Conservation (phyloP, 2,888 invertebrate genomes). For the Drosophila nr. medialis region DNA sequence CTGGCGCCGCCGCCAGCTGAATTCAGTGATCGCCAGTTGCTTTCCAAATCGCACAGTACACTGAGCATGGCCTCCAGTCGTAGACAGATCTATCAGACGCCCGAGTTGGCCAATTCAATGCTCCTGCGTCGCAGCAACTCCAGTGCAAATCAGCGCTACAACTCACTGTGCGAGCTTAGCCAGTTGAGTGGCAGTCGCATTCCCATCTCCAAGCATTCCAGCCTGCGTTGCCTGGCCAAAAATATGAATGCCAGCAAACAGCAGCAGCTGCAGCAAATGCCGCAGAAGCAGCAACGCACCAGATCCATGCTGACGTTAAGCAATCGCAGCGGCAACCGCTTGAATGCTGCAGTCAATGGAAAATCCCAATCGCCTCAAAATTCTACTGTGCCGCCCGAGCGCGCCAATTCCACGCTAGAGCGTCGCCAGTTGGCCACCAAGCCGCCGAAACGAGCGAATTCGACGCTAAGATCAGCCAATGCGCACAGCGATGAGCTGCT, state of each 20-base stretch:
- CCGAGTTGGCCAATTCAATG: slow-evolving; percentile 61
- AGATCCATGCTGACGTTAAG: slow-evolving; percentile 59
- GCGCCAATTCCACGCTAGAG: slow-evolving; percentile 70
- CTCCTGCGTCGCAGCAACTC: slow-evolving; percentile 47
- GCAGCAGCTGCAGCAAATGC: slow-evolving; percentile 13
- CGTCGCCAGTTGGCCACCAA: slow-evolving; percentile 37
- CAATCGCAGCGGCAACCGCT: slow-evolving; percentile 8
- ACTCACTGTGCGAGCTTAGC: slow-evolving; percentile 85
- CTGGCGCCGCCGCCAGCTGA: slow-evolving; percentile 49
- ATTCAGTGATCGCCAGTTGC: slow-evolving; percentile 62
- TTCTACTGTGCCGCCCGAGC: slow-evolving; percentile 37
- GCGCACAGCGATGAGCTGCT: slow-evolving; percentile 80
- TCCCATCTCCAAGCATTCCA: slow-evolving; percentile 85
- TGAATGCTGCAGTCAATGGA: slow-evolving; percentile 12
- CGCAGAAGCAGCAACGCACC: slow-evolving; percentile 55
- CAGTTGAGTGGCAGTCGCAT: slow-evolving; percentile 86
- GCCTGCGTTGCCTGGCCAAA: slow-evolving; percentile 67
- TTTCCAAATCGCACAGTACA: slow-evolving; percentile 90
- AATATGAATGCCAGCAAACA: slow-evolving; percentile 27
- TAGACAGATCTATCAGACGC: slow-evolving; percentile 63
- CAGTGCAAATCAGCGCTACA: slow-evolving; percentile 61
- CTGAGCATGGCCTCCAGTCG: slow-evolving; percentile 86
- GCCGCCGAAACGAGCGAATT: slow-evolving; percentile 53
- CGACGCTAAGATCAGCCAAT: slow-evolving; percentile 46
- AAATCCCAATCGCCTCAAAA: slow-evolving; percentile 1